Evolutionary conservation across 2,797 vertebrate species (phyloP), one percentile per base, ranked within the genome.

Genomic region (Pelobates cultripes): DNA sequence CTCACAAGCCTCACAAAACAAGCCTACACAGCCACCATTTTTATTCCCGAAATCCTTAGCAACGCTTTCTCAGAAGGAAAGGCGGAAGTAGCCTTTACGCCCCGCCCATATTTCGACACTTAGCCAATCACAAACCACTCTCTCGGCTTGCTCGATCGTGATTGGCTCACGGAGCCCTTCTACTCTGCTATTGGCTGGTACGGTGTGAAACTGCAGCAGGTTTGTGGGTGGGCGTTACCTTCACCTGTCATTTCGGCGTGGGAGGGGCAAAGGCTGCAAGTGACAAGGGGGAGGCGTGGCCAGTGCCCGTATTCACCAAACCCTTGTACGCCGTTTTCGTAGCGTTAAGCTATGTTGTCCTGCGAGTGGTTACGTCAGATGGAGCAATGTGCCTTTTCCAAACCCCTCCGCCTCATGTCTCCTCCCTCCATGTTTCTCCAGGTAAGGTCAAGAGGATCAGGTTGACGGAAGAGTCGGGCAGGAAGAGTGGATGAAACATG

Each of bases 401-500:
- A 5, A 6, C 47, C 47, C 10, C 47, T 51, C 17, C n/a, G 51
- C 17, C n/a, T 14, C 57, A 13, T 28, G 61, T 61, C 75, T 47
- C 74, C 61, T 70, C 71, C 60, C 73, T 63, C 63, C 74, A 70
- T 81, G 70, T 63, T 63, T 78, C 64, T n/a, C 76, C 81, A 83
- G 81, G 81, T 83, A 77, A 83, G 81, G 76, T 79, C 76, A 79
- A 61, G 71, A 13, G 76, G 75, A 78, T 68, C 63, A 45, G 61
- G 28, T 64, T 53, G 79, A 81, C 64, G 43, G 55, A 68, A 64
- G 79, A 57, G 72, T 53, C 55, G 53, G 55, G 43, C 3, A 60
- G 43, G 41, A 55, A 55, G 55, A 78, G 70, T 43, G 72, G 67
- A 47, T 28, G 10, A 91, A 92, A 70, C 71, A 83, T 96, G 92